Evolutionary conservation across 2,888 invertebrate genomes (phyloP), one percentile per base, ranked within the genome.

Genomic region (Troides oblongomaculatus): DNA sequence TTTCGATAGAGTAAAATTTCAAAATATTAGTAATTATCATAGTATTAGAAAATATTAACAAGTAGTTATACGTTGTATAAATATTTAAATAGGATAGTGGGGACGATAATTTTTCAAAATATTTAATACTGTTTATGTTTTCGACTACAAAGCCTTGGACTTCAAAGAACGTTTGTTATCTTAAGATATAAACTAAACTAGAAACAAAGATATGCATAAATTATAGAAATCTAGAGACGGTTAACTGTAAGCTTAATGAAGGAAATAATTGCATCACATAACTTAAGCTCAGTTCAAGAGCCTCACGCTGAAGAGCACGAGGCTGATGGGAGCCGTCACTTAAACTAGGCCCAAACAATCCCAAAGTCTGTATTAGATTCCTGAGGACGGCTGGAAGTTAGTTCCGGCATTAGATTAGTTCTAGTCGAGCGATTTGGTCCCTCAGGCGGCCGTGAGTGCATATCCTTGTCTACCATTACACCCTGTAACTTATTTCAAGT

Each of bases 401-500:
- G 85, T 85, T 82, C 80, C 78, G 77, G 78, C 80, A 86, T 88
- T 86, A 86, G 86, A 88, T 90, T 89, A 89, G 88, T 88, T 85
- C 76, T 77, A 81, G 78, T 76, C 78, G 78, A 77, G 77, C 71
- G 77, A 71, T 75, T 74, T 74, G 74, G 74, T 79, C 81, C 79
- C 82, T 76, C 75, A 72, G 80, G 82, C 80, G 76, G 70, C 62
- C 78, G 67, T 84, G 84, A 92, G 92, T 91, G 92, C 91, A 90
- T 87, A 90, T 87, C 87, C 90, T 78, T 91, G 91, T 92, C 87
- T 87, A 87, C 90, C 89, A 87, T 81, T 83, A 86, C 84, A 82
- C 86, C 82, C 81, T 71, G 78, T 86, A 90, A 90, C 89, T 90
- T 89, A 85, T 83, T 84, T 79, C 79, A 79, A 82, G 81, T 83